These are phyloP conservation scores for Melanogrammus aeglefinus DNA, from an alignment of 2,797 vertebrate genomes.

Conservation along the genomic window DNA sequence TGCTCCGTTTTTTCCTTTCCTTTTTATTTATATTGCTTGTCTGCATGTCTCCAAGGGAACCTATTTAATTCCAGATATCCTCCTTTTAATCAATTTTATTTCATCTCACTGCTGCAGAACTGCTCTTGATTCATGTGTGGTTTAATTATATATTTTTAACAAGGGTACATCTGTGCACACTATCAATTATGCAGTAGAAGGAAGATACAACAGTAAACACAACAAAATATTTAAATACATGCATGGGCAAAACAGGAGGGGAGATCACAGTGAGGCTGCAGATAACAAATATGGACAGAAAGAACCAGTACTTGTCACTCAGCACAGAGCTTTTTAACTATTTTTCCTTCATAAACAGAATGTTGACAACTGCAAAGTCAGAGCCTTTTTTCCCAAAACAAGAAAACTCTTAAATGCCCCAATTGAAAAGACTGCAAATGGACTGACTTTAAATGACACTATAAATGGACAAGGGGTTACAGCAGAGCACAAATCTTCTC, in stretches of 20 bases:
- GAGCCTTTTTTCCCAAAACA: slow-evolving; percentile 13
- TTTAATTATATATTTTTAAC: slow-evolving; percentile 46
- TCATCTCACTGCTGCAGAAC: slow-evolving; percentile 66
- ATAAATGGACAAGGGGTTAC: slow-evolving; percentile 19
- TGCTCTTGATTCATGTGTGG: slow-evolving; percentile 50
- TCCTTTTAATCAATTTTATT: slow-evolving; percentile 69
- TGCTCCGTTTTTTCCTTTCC: too few species aligned
- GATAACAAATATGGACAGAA: not conserved
- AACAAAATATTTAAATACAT: not conserved
- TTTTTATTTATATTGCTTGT: slow-evolving; percentile 66
- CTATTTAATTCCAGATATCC: slow-evolving; percentile 65
- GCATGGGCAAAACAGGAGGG: not conserved
- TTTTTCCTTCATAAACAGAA: not conserved
- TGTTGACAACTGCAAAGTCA: not conserved
- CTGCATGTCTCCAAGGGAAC: slow-evolving; percentile 58
- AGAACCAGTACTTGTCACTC: not conserved
- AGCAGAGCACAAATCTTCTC: slow-evolving; percentile 18
- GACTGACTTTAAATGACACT: slow-evolving; percentile 35
- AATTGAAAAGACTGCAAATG: slow-evolving; percentile 17
- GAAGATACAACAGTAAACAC: slow-evolving; percentile 27
- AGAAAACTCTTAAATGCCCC: slow-evolving; percentile 16
- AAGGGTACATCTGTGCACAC: slow-evolving; percentile 54
- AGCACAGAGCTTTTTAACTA: not conserved
- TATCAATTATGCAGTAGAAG: slow-evolving; percentile 64
- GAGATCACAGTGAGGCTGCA: not conserved